Conservation (phyloP, 2,888 invertebrate species). For the Autographa gamma region DNA sequence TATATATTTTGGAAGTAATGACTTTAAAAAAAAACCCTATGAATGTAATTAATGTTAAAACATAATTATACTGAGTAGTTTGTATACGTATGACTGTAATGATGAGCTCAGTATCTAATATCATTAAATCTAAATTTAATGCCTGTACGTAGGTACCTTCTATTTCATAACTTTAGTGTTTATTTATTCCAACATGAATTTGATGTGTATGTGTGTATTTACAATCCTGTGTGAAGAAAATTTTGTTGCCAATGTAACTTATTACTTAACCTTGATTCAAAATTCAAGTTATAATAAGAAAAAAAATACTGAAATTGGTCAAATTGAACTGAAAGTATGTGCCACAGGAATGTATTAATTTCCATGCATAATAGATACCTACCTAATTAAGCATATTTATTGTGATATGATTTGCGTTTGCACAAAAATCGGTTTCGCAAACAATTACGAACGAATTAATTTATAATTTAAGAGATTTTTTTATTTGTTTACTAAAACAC, state of each 20-base stretch:
- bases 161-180: not conserved
- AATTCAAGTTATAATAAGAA: not conserved
- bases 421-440: conserved; percentile 3
- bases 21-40: not conserved
- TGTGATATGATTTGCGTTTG: not conserved
- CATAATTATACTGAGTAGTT: not conserved
- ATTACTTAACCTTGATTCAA: not conserved
- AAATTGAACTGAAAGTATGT: not conserved
- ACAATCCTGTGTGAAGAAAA: not conserved
- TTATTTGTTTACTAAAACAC: not conserved
- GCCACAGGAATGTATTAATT: not conserved
- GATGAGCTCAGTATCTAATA: not conserved
- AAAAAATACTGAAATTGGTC: not conserved
- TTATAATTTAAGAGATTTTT: not conserved
- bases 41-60: conserved; percentile 1
- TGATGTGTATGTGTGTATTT: not conserved
- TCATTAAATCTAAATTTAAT: not conserved
- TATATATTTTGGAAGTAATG: not conserved
- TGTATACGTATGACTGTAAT: not conserved
- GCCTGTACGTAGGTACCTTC: not conserved
- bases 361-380: not conserved
- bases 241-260: not conserved
- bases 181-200: not conserved
- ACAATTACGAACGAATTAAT: not conserved
- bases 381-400: not conserved